These are phyloP conservation scores for Vanessa cardui DNA, from an alignment of 2,888 invertebrate species.

Conservation along the genomic window DNA sequence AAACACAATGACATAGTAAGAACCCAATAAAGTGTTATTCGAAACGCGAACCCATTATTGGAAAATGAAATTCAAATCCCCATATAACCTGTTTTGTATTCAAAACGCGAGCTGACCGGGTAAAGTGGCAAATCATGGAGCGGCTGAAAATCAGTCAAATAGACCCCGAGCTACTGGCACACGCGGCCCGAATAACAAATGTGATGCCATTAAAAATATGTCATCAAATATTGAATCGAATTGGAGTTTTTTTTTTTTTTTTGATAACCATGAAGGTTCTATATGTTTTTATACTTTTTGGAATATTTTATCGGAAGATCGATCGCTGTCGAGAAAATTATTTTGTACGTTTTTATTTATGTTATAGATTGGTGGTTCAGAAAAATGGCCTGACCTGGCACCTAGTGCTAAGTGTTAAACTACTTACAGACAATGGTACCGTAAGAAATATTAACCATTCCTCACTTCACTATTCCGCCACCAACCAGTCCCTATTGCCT, in stretches of 20 bases:
- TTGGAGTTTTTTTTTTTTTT: not conserved
- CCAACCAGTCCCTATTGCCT: no score
- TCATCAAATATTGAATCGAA: slow-evolving; percentile 21
- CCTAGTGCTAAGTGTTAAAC: no score
- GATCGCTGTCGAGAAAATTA: not conserved
- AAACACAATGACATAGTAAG: slow-evolving; percentile 18
- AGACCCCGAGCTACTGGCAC: slow-evolving; percentile 74
- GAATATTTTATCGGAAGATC: not conserved
- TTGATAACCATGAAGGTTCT: not conserved
- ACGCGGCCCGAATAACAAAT: slow-evolving; percentile 65
- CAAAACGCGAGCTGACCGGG: slow-evolving; percentile 74
- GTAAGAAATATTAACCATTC: no score
- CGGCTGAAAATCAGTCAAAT: slow-evolving; percentile 82
- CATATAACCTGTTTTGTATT: slow-evolving; percentile 68
- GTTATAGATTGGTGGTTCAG: no score
- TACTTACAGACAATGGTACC: no score
- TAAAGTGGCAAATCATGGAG: slow-evolving; percentile 82
- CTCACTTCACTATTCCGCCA: no score
- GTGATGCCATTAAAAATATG: slow-evolving; percentile 53
- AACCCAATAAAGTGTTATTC: slow-evolving; percentile 56
- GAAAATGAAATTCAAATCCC: slow-evolving; percentile 75
- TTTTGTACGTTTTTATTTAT: not conserved
- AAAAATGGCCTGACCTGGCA: no score
- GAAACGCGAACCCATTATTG: slow-evolving; percentile 68
- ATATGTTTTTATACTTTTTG: not conserved